phyloP scores from a whole-genome alignment of 2,888 invertebrate genomes.

The Periphyllus acericola region DNA sequence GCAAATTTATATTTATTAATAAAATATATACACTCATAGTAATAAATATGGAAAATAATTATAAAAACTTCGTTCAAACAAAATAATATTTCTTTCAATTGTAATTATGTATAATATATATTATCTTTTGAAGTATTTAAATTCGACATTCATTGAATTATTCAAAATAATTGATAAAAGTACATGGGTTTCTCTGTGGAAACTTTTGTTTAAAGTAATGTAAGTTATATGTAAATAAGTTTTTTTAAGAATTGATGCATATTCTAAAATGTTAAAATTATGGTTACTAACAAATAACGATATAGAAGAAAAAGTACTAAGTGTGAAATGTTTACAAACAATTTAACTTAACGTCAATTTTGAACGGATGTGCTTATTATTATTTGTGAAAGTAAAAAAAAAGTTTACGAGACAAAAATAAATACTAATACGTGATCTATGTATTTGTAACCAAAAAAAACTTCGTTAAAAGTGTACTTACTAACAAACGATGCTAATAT shows the following conservation, averaged over 20 bases:
- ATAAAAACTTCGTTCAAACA: neutral
- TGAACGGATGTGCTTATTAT: neutral
- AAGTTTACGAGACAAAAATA: neutral
- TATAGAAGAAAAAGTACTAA: neutral
- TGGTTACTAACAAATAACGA: slow-evolving; percentile 10
- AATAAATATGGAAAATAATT: too few relatives aligned
- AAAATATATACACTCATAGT: too few relatives aligned
- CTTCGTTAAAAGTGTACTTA: slow-evolving; percentile 28
- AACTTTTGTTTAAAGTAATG: slow-evolving; percentile 30
- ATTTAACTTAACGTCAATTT: neutral
- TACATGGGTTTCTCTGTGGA: neutral
- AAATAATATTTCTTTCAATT: neutral
- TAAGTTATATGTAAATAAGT: slow-evolving; percentile 33
- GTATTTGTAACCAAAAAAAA: neutral
- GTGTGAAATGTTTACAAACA: neutral
- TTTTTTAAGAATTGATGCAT: neutral
- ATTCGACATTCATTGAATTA: neutral
- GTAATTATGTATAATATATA: neutral
- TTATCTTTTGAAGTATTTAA: neutral
- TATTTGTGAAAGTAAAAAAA: neutral
- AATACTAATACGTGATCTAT: neutral
- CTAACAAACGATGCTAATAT: slow-evolving; percentile 4
- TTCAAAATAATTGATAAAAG: neutral
- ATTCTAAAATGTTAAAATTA: slow-evolving; percentile 20
- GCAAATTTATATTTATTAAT: too few relatives aligned